Evolutionary conservation across 2,113 vertebrate genomes (phyloP), one percentile per base, ranked within the genome.

Genomic region (Prolemur simus): DNA sequence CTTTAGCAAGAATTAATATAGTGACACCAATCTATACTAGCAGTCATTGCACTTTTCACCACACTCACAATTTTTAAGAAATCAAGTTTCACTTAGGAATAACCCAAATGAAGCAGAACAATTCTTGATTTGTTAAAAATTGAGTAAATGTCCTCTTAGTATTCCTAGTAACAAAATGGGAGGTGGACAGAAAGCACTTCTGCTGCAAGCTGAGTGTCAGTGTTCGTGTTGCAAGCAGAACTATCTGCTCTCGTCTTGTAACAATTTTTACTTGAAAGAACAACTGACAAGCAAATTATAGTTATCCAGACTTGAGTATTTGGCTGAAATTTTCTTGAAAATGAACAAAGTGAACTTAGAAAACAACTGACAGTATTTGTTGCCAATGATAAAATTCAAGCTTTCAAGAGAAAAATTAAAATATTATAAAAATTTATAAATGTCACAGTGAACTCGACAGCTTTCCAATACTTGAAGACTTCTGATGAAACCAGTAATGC

Each of bases 311-410:
- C 23, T 83, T 20, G n/a, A 71, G 27, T 52, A 45, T 56, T 88
- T 82, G 60, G 29, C 34, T 39, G 56, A 54, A 4, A 37, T 92
- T 93, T 88, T 76, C 54, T 93, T 85, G 42, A 91, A 96, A 85
- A 95, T 63, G n/a, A 76, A 86, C 39, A 77, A 83, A 86, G 17
- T 14, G 42, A 91, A 32, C 69, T 84, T 97, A 52, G 77, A 76
- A 97, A 95, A 74, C 77, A 77, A 66, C 64, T 86, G 68, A 39
- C 27, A 58, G 78, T 64, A 49, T 91, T 93, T 90, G 39, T 88
- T 63, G 66, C 52, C 20, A 66, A 18, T 86, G 77, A 34, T 93
- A 47, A 95, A 89, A 86, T 71, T 90, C 25, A 42, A 86, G 60
- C 73, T 91, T 91, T 78, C 8, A 21, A 68, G 66, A 68, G 25